These are phyloP conservation scores for Bedellia somnulentella DNA, from an alignment of 2,888 invertebrate genomes.

Conservation along the genomic window DNA sequence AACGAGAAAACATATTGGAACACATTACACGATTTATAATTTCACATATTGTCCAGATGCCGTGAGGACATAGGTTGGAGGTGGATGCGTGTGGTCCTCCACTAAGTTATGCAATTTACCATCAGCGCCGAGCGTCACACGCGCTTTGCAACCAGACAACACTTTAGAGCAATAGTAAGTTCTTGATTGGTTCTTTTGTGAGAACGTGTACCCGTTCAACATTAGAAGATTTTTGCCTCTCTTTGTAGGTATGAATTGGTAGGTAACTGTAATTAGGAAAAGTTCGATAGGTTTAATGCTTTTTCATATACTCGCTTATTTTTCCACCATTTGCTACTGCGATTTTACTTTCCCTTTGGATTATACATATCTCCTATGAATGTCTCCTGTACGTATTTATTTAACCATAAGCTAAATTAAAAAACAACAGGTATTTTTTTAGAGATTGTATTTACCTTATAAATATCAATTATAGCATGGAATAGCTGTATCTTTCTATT, in stretches of 20 bases:
- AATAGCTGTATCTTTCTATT: too few species aligned
- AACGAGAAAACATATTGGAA: too few species aligned
- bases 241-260: not conserved
- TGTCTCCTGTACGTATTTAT: too few species aligned
- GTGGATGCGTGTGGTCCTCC: constrained; percentile 1
- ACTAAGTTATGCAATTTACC: not conserved
- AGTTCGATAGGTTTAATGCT: too few species aligned
- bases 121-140: not conserved
- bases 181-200: not conserved
- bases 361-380: too few species aligned
- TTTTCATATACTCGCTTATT: too few species aligned
- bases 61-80: constrained; percentile 1
- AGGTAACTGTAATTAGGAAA: constrained; percentile 8
- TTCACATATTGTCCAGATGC: constrained; percentile 5
- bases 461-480: too few species aligned
- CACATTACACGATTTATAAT: too few species aligned
- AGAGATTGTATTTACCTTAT: too few species aligned
- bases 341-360: too few species aligned
- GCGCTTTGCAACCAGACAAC: constrained; percentile 10
- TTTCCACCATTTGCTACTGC: too few species aligned
- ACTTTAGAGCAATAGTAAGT: constrained; percentile 10
- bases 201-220: not conserved
- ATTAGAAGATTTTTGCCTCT: not conserved
- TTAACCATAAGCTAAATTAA: constrained; percentile 7
- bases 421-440: constrained; percentile 5